phyloP scores from a whole-genome alignment of 2,113 vertebrate species.

The Spea multiplicata region DNA sequence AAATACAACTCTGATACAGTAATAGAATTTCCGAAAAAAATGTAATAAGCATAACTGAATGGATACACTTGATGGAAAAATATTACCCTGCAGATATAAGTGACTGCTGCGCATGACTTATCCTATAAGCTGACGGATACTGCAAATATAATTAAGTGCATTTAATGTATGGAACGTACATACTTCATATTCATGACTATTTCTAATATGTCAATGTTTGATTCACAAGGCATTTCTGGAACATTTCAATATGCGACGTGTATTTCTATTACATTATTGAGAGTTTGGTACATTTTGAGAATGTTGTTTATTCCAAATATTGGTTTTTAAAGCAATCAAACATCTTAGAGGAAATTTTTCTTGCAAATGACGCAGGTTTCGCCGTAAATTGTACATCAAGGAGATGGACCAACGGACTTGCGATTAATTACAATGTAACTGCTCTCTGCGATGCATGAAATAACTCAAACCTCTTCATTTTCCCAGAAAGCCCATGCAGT shows the following conservation, averaged over 20 bases:
- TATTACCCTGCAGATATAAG: background rate
- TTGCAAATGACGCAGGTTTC: conserved; percentile 3
- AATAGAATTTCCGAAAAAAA: background rate
- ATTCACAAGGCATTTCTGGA: background rate
- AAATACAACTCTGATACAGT: background rate
- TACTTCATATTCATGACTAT: background rate
- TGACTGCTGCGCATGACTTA: background rate
- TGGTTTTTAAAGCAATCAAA: background rate
- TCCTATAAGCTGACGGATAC: background rate
- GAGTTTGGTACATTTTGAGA: background rate
- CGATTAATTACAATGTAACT: conserved; percentile 25
- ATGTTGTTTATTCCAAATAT: background rate
- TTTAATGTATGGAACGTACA: background rate
- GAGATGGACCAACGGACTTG: background rate
- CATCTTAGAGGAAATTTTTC: background rate
- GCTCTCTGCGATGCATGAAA: background rate
- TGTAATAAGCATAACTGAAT: background rate
- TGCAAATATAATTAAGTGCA: background rate
- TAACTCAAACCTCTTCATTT: background rate
- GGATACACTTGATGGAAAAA: background rate
- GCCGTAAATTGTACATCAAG: background rate
- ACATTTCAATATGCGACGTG: background rate
- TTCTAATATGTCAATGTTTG: background rate
- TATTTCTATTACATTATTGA: background rate
- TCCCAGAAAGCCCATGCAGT: background rate